Evolutionary conservation across 2,888 invertebrate species (phyloP), one percentile per base, ranked within the genome.

Genomic region (Nomada fucata): DNA sequence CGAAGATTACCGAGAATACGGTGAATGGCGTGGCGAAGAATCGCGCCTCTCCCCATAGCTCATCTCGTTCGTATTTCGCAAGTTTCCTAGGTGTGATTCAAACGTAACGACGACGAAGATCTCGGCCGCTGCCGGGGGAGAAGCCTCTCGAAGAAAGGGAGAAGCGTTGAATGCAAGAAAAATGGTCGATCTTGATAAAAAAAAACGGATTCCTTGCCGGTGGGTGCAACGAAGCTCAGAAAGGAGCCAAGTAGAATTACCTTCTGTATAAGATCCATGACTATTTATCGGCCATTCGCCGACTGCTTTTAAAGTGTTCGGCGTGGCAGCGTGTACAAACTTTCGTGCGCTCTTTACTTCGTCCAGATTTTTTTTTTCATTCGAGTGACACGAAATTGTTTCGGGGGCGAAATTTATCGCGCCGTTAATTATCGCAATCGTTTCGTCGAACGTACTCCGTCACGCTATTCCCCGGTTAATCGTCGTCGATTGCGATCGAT

Each of bases 351-450:
- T 18, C 7, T 15, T 23, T 4, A 11, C 18, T 15, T 7, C 29
- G 44, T 9, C 1, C 20, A 1, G 23, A 1, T 4, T 23, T 23
- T 47, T 42, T 42, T 60, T 47, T 13, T 23, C 63, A 29, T 23
- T 2, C 13, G 23, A 20, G 52, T 29, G 29, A 53, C 20, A 52
- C 3, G 0, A 1, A 15, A 36, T 47, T 47, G 36, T 10, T 36
- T n/a, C 59, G 9, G n/a, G 29, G 15, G 29, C 23, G 18, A 42
- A 36, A 64, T 76, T 72, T 72, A 55, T 42, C 47, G 15, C 20
- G 42, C 4, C 23, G 61, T 71, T 63, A 47, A 71, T 61, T 71
- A 69, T 44, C 26, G 53, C 47, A 47, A 76, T 70, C 71, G 53
- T 61, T 18, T 42, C 20, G 20, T 55, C 26, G 61, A 75, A 47